Percentiles rank a stretch among this genome's conserved stretches.
These are phyloP conservation scores for Aphodius sticticus DNA, from an alignment of 2,888 invertebrate species.

Conservation along the genomic window DNA sequence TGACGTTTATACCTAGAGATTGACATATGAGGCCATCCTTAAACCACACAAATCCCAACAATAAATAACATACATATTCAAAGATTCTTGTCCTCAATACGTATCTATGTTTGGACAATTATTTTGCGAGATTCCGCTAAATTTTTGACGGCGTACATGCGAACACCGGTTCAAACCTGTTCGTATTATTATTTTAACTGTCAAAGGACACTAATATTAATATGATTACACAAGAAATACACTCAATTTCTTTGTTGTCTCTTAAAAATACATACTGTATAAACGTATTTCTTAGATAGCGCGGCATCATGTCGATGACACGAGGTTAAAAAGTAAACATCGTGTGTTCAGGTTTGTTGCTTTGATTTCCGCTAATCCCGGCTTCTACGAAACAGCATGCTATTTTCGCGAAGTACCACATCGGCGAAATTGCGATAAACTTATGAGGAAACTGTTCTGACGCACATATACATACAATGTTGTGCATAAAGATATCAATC, in stretches of 20 bases:
- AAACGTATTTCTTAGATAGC: background rate
- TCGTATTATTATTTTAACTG: background rate
- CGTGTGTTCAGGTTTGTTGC: no score
- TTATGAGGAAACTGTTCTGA: no score
- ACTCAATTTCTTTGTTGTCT: background rate
- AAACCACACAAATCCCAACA: no score
- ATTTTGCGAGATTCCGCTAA: background rate
- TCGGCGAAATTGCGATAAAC: no score
- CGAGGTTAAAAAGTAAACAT: no score
- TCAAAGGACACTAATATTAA: background rate
- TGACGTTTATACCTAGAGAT: background rate
- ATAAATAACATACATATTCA: background rate
- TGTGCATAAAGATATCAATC: no score
- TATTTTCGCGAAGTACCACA: no score
- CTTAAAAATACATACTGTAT: background rate
- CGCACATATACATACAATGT: no score
- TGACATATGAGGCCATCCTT: no score
- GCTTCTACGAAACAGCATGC: no score
- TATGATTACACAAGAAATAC: background rate
- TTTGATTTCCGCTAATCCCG: no score
- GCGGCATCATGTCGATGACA: no score
- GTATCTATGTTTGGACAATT: background rate
- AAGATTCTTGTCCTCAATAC: conserved; percentile 4
- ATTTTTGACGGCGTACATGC: background rate
- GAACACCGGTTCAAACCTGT: background rate